These are phyloP conservation scores for Crotalus helleri DNA, from an alignment of 2,113 vertebrate genomes.

Conservation along the genomic window DNA sequence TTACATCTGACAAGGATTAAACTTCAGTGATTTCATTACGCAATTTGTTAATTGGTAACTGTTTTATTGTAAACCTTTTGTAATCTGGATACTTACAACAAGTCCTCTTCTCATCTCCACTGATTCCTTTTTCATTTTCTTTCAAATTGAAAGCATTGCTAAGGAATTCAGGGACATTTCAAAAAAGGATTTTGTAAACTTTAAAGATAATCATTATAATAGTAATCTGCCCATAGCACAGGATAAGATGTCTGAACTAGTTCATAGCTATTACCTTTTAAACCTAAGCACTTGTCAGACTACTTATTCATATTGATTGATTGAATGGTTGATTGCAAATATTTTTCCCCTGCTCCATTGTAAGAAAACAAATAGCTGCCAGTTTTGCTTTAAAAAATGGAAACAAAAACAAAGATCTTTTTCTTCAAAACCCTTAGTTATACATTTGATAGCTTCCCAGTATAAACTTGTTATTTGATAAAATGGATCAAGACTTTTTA, in stretches of 20 bases:
- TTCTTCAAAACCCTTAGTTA: neutral
- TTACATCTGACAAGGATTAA: conserved; percentile 45
- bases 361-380: neutral
- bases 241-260: neutral
- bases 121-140: neutral
- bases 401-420: neutral
- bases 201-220: neutral
- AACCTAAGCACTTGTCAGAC: too few relatives aligned
- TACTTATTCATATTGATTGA: too few relatives aligned
- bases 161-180: neutral
- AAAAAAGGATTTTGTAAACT: neutral
- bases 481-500: neutral
- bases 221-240: conserved; percentile 8
- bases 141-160: neutral
- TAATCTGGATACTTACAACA: conserved; percentile 18
- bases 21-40: conserved; percentile 44
- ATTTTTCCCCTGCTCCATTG: neutral
- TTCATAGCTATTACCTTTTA: neutral
- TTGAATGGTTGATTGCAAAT: neutral
- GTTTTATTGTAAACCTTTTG: conserved; percentile 42
- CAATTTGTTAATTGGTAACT: conserved; percentile 51
- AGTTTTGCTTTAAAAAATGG: neutral
- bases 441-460: neutral
- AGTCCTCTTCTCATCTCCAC: neutral
- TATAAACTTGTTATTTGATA: accelerated